Conservation (phyloP, 2,797 vertebrate species). For the Phalloptychus januarius region DNA sequence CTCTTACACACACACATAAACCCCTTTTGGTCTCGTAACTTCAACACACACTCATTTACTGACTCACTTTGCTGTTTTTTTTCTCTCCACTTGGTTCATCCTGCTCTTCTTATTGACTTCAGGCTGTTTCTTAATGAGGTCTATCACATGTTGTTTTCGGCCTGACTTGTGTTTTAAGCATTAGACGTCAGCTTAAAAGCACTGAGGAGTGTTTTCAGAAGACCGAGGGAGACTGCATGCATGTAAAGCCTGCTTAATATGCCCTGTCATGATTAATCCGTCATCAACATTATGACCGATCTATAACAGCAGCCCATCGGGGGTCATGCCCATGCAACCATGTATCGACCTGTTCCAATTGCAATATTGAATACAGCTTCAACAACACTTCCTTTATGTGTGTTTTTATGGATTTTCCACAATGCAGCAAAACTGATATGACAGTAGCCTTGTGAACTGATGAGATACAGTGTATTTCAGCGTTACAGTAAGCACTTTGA, state of each 20-base stretch:
- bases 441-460: constrained; percentile 34
- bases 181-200: constrained; percentile 27
- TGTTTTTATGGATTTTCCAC: constrained; percentile 64
- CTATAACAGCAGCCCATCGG: constrained; percentile 21
- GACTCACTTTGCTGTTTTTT: constrained; percentile 42
- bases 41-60: constrained; percentile 38
- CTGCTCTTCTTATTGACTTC: constrained; percentile 43
- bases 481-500: not conserved
- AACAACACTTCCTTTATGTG: constrained; percentile 42
- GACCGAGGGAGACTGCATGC: constrained; percentile 15
- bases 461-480: constrained; percentile 19
- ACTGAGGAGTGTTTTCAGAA: constrained; percentile 17
- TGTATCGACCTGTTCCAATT: constrained; percentile 46
- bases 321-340: constrained; percentile 28
- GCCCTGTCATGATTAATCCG: constrained; percentile 22
- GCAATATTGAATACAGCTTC: constrained; percentile 49
- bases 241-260: constrained; percentile 10
- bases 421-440: constrained; percentile 46
- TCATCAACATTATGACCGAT: constrained; percentile 26
- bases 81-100: constrained; percentile 35
- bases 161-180: constrained; percentile 50
- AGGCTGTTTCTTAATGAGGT: constrained; percentile 58
- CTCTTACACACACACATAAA: constrained; percentile 25
- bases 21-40: constrained; percentile 32
- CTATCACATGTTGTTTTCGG: constrained; percentile 67